These are phyloP conservation scores for Luperina nickerlii DNA, from an alignment of 2,888 invertebrate species.

Conservation along the genomic window DNA sequence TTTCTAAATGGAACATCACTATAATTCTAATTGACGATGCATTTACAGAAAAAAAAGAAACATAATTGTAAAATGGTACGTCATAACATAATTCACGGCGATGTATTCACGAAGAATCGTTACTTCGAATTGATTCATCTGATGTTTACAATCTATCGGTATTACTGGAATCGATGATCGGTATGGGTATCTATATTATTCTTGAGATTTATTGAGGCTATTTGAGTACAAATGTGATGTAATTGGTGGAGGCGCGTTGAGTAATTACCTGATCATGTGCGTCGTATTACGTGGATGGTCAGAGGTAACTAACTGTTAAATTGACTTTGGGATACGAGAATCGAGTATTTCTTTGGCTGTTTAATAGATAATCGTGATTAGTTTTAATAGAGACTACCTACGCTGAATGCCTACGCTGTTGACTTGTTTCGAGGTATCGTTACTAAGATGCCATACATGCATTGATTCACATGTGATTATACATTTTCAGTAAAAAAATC, in stretches of 20 bases:
- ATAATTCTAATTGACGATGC: conserved; percentile 46
- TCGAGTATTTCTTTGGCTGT: conserved; percentile 27
- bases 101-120: conserved; percentile 56
- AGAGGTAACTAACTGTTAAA: conserved; percentile 58
- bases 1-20: conserved; percentile 47
- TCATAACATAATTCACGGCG: conserved; percentile 62
- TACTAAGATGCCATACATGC: not conserved
- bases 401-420: not conserved
- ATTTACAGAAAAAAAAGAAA: conserved; percentile 28
- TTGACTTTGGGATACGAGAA: conserved; percentile 53
- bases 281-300: conserved; percentile 48
- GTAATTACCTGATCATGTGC: conserved; percentile 53
- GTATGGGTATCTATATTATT: conserved; percentile 52
- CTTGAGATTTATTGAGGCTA: conserved; percentile 58
- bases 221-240: conserved; percentile 63
- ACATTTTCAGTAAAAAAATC: not conserved
- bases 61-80: conserved; percentile 48
- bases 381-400: conserved; percentile 28
- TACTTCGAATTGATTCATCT: conserved; percentile 59
- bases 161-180: conserved; percentile 51
- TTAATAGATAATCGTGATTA: conserved; percentile 43
- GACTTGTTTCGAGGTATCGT: conserved; percentile 1
- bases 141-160: conserved; percentile 59
- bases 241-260: conserved; percentile 59
- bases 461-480: not conserved